phyloP scores from a whole-genome alignment of 2,113 vertebrate genomes.

The Ceyx cyanopectus region DNA sequence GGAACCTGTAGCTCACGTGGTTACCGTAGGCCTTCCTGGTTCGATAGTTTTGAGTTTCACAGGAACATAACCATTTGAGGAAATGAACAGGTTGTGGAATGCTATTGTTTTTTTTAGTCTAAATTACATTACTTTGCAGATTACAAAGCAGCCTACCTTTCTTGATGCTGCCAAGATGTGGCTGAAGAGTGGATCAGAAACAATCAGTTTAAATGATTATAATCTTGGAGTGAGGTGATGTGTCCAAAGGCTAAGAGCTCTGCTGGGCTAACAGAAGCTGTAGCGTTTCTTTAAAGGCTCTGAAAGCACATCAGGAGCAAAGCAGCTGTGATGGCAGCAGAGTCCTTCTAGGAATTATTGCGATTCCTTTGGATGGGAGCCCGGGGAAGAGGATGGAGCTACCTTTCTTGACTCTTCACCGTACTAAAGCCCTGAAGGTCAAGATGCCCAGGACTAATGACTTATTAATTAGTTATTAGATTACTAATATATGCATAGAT shows the following conservation, averaged over 20 bases:
- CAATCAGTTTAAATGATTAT: rapidly evolving
- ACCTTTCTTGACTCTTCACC: background rate
- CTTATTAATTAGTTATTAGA: background rate
- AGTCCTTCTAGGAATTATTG: background rate
- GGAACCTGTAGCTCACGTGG: background rate
- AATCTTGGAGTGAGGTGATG: background rate
- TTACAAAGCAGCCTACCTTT: background rate
- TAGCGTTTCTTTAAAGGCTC: background rate
- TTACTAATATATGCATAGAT: background rate
- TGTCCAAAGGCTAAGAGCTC: background rate
- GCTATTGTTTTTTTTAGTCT: background rate
- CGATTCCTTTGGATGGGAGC: background rate
- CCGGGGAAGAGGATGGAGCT: background rate
- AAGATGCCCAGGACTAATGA: background rate
- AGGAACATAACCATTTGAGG: background rate
- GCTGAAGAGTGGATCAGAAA: background rate
- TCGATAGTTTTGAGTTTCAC: background rate
- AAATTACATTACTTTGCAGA: background rate
- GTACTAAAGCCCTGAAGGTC: background rate
- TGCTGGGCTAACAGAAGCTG: background rate
- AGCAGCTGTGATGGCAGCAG: background rate
- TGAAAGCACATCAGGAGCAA: background rate
- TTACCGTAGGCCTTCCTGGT: background rate
- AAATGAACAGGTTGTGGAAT: background rate
- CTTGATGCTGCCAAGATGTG: background rate